A percentile compares a stretch with the other conserved stretches of the same genome.
Evolutionary conservation across 2,797 vertebrate genomes (phyloP).

Genomic region (Hydrolagus colliei): DNA sequence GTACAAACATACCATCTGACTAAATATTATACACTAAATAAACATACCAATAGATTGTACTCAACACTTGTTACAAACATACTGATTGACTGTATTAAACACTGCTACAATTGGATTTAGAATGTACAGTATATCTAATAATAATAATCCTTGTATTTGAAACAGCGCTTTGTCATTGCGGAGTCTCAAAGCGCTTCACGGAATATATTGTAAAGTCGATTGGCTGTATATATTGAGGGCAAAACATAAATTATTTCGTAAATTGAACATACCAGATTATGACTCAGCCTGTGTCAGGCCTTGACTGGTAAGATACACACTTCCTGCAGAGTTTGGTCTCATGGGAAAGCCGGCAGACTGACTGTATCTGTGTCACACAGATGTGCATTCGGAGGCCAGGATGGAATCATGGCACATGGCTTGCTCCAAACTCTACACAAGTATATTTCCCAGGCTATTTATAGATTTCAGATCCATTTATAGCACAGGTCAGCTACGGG

Average conservation of each 20-base stretch:
- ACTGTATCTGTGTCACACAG: slow-evolving; percentile 47
- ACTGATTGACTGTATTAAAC: too few species aligned
- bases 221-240: too few species aligned
- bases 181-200: too few species aligned
- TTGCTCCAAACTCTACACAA: slow-evolving; percentile 41
- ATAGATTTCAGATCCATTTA: slow-evolving; percentile 53
- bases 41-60: too few species aligned
- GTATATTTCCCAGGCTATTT: slow-evolving; percentile 63
- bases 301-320: not conserved
- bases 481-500: slow-evolving; percentile 41
- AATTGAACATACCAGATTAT: not conserved
- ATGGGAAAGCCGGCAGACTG: slow-evolving; percentile 59
- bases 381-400: slow-evolving; percentile 44
- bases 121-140: too few species aligned
- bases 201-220: too few species aligned
- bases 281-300: not conserved
- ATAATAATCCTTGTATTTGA: too few species aligned
- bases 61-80: too few species aligned
- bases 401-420: slow-evolving; percentile 55
- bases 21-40: not conserved
- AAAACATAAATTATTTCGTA: not conserved
- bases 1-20: not conserved
- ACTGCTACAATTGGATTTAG: too few species aligned
- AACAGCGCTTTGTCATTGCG: too few species aligned
- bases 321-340: slow-evolving; percentile 53